Percentiles rank a stretch among this genome's conserved stretches.
Conservation (phyloP, 2,888 invertebrate genomes). For the Cephus runcator region DNA sequence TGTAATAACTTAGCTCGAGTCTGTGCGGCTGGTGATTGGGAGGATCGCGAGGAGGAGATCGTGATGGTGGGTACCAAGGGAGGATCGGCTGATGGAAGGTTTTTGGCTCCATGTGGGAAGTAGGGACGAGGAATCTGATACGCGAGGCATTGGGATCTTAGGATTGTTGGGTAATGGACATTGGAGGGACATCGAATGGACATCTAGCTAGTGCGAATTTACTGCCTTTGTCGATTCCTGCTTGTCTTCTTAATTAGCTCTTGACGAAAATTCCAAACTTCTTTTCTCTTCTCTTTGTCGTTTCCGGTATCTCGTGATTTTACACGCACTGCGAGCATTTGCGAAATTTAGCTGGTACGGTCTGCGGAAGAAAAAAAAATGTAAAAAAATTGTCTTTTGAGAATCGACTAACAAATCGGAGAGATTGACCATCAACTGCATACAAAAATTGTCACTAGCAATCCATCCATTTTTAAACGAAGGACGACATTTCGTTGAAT, state of each 20-base stretch:
- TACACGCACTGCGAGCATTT: not conserved
- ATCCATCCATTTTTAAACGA: not conserved
- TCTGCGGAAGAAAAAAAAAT: not conserved
- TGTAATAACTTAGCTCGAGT: conserved; percentile 26
- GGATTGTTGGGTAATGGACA: not conserved
- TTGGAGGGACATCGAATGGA: not conserved
- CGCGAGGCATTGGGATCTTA: not conserved
- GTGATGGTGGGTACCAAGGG: not conserved
- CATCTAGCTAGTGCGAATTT: not conserved
- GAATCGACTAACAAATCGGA: not conserved
- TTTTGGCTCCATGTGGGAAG: not conserved
- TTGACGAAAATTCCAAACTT: not conserved
- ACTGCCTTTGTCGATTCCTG: not conserved
- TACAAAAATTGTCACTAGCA: not conserved
- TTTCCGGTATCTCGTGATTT: too few species aligned
- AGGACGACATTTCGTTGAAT: not conserved
- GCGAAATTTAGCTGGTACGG: not conserved
- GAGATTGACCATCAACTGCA: not conserved
- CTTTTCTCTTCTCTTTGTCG: too few species aligned
- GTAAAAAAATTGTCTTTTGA: not conserved
- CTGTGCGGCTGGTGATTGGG: conserved; percentile 23
- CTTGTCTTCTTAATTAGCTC: not conserved
- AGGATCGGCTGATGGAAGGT: not conserved
- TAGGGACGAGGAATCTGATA: not conserved
- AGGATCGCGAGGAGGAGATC: conserved; percentile 1